A percentile compares a stretch with the other conserved stretches of the same genome.
Conservation (phyloP, 1,140 invertebrate genomes). For the Trachymyrmex septentrionalis region DNA sequence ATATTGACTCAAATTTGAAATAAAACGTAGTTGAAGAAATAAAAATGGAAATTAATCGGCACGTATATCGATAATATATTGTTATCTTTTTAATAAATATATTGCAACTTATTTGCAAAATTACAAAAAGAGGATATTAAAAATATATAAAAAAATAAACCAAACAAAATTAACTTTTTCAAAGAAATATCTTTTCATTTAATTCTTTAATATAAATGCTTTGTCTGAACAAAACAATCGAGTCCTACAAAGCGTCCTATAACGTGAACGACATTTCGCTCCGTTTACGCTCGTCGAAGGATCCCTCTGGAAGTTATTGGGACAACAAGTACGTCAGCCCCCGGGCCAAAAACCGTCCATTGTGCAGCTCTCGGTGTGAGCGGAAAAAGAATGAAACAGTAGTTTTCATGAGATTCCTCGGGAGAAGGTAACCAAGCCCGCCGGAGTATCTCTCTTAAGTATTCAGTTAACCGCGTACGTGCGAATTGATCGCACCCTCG, state of each 20-base stretch:
- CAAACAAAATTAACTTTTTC: background rate
- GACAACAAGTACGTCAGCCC: slow-evolving; percentile 24
- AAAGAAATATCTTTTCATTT: background rate
- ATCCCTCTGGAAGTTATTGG: slow-evolving; percentile 46
- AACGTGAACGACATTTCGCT: slow-evolving; percentile 29
- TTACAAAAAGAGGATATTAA: no score
- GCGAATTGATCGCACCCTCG: slow-evolving; percentile 26
- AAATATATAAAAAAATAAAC: background rate
- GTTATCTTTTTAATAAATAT: background rate
- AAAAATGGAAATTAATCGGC: slow-evolving; percentile 11
- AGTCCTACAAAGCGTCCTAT: slow-evolving; percentile 11
- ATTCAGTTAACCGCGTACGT: slow-evolving; percentile 31
- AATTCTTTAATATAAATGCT: background rate
- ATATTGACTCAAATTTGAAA: background rate
- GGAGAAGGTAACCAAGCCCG: slow-evolving; percentile 28
- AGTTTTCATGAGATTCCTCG: slow-evolving; percentile 67
- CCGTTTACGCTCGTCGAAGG: slow-evolving; percentile 9
- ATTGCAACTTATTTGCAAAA: no score
- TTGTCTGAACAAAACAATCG: background rate
- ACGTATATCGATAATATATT: no score
- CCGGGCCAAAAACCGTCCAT: slow-evolving; percentile 35
- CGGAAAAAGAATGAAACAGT: slow-evolving; percentile 69
- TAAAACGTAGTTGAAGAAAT: background rate
- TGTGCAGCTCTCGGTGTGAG: slow-evolving; percentile 62
- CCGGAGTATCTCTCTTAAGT: slow-evolving; percentile 32